These are phyloP conservation scores for Intellagama lesueurii DNA, from an alignment of 2,797 vertebrate genomes.

Conservation along the genomic window DNA sequence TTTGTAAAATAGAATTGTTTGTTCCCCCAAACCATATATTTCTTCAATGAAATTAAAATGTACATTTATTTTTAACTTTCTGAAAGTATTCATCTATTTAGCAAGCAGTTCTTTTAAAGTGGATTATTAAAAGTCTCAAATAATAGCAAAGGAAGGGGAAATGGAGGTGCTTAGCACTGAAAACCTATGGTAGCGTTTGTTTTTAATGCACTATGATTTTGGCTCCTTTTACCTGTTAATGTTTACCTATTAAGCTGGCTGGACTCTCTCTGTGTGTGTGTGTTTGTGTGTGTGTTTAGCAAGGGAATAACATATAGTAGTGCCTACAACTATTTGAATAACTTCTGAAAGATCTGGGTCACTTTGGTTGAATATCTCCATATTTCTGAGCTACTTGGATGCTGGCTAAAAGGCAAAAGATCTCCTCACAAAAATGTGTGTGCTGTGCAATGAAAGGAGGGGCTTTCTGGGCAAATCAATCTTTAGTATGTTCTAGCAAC, in stretches of 20 bases:
- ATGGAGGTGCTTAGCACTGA: neutral
- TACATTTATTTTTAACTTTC: neutral
- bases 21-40: neutral
- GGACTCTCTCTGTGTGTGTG: neutral
- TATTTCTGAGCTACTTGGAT: neutral
- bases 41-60: neutral
- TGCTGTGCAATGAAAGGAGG: no score
- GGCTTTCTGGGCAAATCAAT: neutral
- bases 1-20: neutral
- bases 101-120: neutral
- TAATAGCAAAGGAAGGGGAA: neutral
- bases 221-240: neutral
- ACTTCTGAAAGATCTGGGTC: neutral
- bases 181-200: neutral
- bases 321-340: constrained; percentile 4
- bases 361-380: neutral
- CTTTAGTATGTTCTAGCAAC: neutral
- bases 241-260: neutral
- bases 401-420: neutral
- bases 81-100: neutral
- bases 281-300: neutral
- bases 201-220: neutral
- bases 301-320: neutral
- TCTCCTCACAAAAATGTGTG: neutral
- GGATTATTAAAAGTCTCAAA: neutral